A percentile compares a stretch with the other conserved stretches of the same genome.
phyloP scores from a whole-genome alignment of 2,888 invertebrate genomes.

The Agelastica alni region DNA sequence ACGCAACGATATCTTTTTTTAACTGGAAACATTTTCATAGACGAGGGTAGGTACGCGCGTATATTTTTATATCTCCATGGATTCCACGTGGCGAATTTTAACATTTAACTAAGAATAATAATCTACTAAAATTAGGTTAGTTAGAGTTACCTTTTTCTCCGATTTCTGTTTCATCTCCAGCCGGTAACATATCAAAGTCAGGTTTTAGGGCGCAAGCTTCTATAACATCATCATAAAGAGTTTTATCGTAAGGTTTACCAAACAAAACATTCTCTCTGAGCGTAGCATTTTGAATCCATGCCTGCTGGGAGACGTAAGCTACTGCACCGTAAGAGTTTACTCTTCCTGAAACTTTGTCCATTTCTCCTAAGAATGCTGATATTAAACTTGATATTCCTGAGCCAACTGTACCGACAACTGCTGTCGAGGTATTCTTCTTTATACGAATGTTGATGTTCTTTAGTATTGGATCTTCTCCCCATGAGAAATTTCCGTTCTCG shows the following conservation, averaged over 20 bases:
- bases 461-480: slow-evolving; percentile 77
- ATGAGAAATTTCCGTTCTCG: slow-evolving; percentile 85
- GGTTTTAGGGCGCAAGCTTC: slow-evolving; percentile 88
- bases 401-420: slow-evolving; percentile 88
- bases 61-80: too few relatives aligned
- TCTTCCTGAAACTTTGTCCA: slow-evolving; percentile 80
- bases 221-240: slow-evolving; percentile 77
- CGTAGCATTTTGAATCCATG: slow-evolving; percentile 98
- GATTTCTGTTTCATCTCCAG: slow-evolving; percentile 97
- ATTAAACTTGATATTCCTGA: slow-evolving; percentile 88
- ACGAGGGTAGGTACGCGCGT: too few relatives aligned
- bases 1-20: too few relatives aligned
- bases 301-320: slow-evolving; percentile 92
- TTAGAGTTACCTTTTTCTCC: slow-evolving; percentile 86
- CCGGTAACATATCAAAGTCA: slow-evolving; percentile 91
- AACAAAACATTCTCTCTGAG: slow-evolving; percentile 92
- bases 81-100: too few relatives aligned
- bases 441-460: slow-evolving; percentile 77
- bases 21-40: too few relatives aligned
- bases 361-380: slow-evolving; percentile 86
- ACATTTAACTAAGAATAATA: too few relatives aligned
- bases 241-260: slow-evolving; percentile 73
- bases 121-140: too few relatives aligned
- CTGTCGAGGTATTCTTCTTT: slow-evolving; percentile 71
- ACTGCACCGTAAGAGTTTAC: slow-evolving; percentile 72